phyloP scores from a whole-genome alignment of 2,888 invertebrate species.

The Callimorpha dominula region DNA sequence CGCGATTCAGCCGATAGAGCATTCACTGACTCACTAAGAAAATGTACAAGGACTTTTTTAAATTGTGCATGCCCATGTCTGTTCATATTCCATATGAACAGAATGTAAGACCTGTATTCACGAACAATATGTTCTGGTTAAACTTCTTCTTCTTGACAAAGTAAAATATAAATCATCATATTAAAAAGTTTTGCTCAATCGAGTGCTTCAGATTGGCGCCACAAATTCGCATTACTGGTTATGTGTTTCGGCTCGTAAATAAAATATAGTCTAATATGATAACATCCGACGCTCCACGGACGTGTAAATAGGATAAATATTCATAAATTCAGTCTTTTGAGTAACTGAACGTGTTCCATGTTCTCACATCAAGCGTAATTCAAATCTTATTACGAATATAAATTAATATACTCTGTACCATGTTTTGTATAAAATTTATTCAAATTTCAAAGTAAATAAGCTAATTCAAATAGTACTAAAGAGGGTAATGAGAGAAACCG shows the following conservation, averaged over 20 bases:
- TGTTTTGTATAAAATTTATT: neutral
- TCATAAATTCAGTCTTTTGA: constrained; percentile 13
- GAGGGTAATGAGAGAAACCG: no score
- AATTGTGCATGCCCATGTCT: no score
- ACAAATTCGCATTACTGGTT: constrained; percentile 1
- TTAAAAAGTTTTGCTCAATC: constrained; percentile 2
- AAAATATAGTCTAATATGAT: neutral
- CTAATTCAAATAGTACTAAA: no score
- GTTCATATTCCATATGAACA: neutral
- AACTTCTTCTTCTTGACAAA: no score
- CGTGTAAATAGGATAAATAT: constrained; percentile 11
- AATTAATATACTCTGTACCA: neutral
- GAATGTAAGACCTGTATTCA: neutral
- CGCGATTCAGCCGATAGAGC: no score
- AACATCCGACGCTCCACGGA: neutral
- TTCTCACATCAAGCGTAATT: constrained; percentile 2
- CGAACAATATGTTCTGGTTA: no score
- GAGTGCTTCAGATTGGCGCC: neutral
- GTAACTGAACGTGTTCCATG: constrained; percentile 5
- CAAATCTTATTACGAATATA: neutral
- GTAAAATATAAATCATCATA: constrained; percentile 2
- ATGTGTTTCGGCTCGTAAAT: neutral
- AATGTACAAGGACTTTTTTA: no score
- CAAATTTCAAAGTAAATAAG: neutral
- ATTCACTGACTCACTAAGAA: no score